Evolutionary conservation across 2,888 invertebrate genomes (phyloP), one percentile per base, ranked within the genome.

Genomic region (Rhagonycha lutea): DNA sequence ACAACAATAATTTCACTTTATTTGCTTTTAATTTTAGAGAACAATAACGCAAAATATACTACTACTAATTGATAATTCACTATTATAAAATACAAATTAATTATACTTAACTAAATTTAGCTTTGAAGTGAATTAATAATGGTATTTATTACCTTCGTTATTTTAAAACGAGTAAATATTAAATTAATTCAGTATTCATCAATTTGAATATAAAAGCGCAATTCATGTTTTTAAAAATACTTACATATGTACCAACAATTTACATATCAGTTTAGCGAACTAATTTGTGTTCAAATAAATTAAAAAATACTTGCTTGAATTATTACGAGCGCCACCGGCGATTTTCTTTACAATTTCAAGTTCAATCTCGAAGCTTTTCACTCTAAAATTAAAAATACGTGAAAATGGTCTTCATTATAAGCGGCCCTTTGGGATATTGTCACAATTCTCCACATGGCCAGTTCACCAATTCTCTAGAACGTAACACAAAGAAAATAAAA

Each of bases 1-100:
- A 18, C 68, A 73, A 73, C 29, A 26, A 61, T 73, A 68, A 68
- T 73, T 61, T 29, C 14, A 32, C 68, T 72, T 73, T 61, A 61
- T 68, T 61, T 73, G 68, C 62, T 32, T 29, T n/a, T 9, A 32
- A 14, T 32, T 14, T 68, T 3, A 14, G 18, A 32, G 14, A 24
- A 65, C 65, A n/a, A 26, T 63, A 12, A 18, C 7, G 18, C 12
- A 63, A 23, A 63, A 18, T 23, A 63, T 24, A 63, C 10, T 24
- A 18, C 18, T 18, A 18, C 18, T 24, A 24, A 23, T 18, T 14
- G 14, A 10, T 14, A 62, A 63, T 18, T 47, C n/a, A 47, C 47
- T n/a, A 3, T 47, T n/a, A 47, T 47, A 47, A 47, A 47, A n/a
- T 47, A n/a, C n/a, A n/a, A 47, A n/a, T 47, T 47, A n/a, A 47